Percentiles rank a stretch among this genome's conserved stretches.
Conservation (phyloP, 2,113 vertebrate species). For the Ochotona princeps region DNA sequence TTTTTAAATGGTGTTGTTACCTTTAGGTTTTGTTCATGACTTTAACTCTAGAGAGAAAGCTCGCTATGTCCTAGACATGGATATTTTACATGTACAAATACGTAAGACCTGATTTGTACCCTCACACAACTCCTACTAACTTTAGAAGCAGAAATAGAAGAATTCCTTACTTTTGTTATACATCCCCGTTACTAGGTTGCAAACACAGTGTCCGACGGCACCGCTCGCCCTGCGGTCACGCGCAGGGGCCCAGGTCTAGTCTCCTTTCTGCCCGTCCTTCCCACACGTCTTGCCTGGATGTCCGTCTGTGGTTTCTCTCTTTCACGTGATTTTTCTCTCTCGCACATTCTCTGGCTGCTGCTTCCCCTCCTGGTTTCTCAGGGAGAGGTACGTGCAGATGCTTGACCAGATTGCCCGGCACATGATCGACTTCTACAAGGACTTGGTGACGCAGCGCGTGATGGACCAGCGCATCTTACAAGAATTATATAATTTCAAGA, state of each 20-base stretch:
- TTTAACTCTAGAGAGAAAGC: no score
- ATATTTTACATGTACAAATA: not conserved
- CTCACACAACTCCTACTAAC: not conserved
- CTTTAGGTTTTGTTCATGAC: no score
- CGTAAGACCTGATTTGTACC: not conserved
- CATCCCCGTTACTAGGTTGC: not conserved
- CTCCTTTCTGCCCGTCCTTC: not conserved
- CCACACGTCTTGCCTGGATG: not conserved
- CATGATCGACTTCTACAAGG: slow-evolving; percentile 90
- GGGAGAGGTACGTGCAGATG: slow-evolving; percentile 90
- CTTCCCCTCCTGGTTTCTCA: slow-evolving; percentile 71
- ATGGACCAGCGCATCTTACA: slow-evolving; percentile 89
- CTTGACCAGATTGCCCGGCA: slow-evolving; percentile 89
- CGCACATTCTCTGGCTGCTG: not conserved
- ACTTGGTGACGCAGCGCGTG: slow-evolving; percentile 88
- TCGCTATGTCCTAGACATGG: no score
- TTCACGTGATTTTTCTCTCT: not conserved
- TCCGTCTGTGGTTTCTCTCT: not conserved
- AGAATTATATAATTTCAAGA: slow-evolving; percentile 90
- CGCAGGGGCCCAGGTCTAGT: no score
- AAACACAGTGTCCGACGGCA: not conserved
- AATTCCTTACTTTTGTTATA: not conserved
- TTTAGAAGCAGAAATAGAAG: slow-evolving; percentile 35
- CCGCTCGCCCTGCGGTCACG: no score
- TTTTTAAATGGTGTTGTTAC: no score